phyloP scores from a whole-genome alignment of 2,797 vertebrate species.

The Sphenopsis melanotis region DNA sequence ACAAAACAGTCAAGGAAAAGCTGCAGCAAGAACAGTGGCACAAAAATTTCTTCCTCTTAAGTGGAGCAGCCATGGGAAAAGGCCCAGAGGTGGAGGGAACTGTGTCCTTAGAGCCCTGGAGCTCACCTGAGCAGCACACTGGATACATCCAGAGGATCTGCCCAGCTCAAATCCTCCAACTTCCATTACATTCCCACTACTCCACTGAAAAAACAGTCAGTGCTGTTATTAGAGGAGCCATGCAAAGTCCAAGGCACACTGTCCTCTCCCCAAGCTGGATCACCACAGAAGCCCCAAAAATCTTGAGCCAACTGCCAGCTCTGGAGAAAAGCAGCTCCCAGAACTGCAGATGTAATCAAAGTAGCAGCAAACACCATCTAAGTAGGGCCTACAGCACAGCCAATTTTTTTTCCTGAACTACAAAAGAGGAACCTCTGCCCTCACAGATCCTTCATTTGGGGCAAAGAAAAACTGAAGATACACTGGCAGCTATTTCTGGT shows the following conservation, averaged over 20 bases:
- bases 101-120: not conserved
- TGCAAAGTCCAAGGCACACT: not conserved
- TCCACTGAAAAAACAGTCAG: not conserved
- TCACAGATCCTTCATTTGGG: constrained; percentile 5
- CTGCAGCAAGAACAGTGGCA: not conserved
- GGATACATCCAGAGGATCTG: not conserved
- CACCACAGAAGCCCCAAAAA: not conserved
- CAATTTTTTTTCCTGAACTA: not conserved
- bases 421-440: constrained; percentile 3
- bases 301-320: not conserved
- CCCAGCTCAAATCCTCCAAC: not conserved
- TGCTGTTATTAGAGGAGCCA: not conserved
- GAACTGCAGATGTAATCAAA: not conserved
- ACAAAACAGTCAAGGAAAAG: not conserved
- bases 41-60: not conserved
- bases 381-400: not conserved
- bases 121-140: not conserved
- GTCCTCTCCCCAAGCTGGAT: not conserved
- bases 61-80: fast-evolving
- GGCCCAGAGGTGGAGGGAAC: fast-evolving
- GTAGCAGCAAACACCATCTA: not conserved
- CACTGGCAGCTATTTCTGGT: constrained; percentile 32
- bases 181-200: not conserved
- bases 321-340: not conserved
- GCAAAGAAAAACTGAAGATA: not conserved